Percentiles rank a stretch among this genome's conserved stretches.
These are phyloP conservation scores for Chaetops frenatus DNA, from an alignment of 2,113 vertebrate genomes.

Conservation along the genomic window DNA sequence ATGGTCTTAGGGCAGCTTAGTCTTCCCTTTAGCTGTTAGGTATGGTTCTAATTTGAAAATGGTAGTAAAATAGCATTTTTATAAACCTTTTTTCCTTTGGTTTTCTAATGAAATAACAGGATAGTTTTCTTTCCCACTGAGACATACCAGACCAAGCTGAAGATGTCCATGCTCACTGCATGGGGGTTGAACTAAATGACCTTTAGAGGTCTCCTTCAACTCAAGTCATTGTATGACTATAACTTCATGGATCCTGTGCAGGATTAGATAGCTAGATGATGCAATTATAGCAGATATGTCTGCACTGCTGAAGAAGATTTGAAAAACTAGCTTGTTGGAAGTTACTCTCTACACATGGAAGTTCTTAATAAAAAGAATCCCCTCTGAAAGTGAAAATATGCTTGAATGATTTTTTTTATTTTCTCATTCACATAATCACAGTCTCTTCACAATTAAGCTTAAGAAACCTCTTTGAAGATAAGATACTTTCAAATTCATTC, in stretches of 20 bases:
- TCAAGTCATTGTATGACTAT: neutral
- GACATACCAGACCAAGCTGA: neutral
- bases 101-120: neutral
- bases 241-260: neutral
- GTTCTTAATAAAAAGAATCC: neutral
- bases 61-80: neutral
- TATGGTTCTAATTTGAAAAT: neutral
- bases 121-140: neutral
- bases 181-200: neutral
- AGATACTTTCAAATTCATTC: neutral
- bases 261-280: neutral
- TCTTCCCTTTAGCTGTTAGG: neutral
- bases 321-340: neutral
- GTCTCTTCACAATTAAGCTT: neutral
- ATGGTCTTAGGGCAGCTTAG: neutral
- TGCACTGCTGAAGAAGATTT: neutral
- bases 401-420: neutral
- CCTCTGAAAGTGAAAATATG: neutral
- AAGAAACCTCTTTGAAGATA: neutral
- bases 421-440: neutral
- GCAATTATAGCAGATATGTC: neutral
- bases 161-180: neutral
- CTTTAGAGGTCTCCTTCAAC: neutral
- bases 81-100: neutral
- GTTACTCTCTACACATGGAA: neutral